Evolutionary conservation across 2,113 vertebrate species (phyloP), one percentile per base, ranked within the genome.

Genomic region (Coreoperca whiteheadi): DNA sequence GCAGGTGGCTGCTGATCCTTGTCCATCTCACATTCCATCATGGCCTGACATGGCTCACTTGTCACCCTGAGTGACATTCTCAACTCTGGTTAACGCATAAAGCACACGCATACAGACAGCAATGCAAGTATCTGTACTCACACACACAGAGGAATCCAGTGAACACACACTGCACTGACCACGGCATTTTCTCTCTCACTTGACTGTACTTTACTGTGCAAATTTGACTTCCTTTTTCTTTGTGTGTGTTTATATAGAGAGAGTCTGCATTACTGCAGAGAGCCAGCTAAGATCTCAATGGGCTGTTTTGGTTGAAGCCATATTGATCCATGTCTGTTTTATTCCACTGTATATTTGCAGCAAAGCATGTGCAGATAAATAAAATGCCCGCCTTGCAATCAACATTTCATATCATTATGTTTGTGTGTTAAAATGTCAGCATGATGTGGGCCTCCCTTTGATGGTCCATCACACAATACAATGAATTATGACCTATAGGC

Each of bases 1-100:
- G 85, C 88, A 89, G 87, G 86, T 81, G 84, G 83, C 81, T 85
- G 88, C 85, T 93, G 93, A 93, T 93, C 89, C 87, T 83, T 91
- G 93, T 93, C 91, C 88, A 94, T 94, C 93, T 93, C 86, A 91
- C 92, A 94, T 95, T 94, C 92, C 90, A 95, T 95, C 93, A 93
- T 74, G 84, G 83, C 76, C 82, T 54, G 90, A 93, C 93, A 94
- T 86, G 94, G 92, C 90, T 93, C 92, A 94, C 92, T 94, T 93
- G 91, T 91, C 92, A 86, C 84, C 86, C 84, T 89, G 88, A 93
- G 88, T 92, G 93, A 91, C 88, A 86, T 91, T 90, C 81, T 7
- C 72, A 85, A 48, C 72, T 76, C 30, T 28, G 59, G 34, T 78
- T 68, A 59, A 64, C 63, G 71, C 32, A 66, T 21, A 61, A 34